Evolutionary conservation across 2,888 invertebrate species (phyloP), one percentile per base, ranked within the genome.

Genomic region (Vesta saturnalis): DNA sequence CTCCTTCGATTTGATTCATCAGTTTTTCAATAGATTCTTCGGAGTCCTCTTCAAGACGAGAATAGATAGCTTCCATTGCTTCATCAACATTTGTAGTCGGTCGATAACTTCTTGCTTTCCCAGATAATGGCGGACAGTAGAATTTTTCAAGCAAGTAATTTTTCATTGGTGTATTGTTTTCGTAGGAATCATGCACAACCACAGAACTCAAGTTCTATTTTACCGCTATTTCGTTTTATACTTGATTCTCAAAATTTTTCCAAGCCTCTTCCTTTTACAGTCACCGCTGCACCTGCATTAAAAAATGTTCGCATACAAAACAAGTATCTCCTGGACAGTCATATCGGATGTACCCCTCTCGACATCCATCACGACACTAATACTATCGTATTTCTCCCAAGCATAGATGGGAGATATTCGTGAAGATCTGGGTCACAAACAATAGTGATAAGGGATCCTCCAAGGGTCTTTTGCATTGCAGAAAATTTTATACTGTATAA

Each of bases 151-250:
- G 30, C 30, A 30, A 10, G 30, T 6, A 30, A 6, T 30, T 6
- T 30, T 30, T 30, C 30, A 30, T 6, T 30, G 30, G 5, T 6
- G 30, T 30, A 6, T 30, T 30, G 30, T 47, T 47, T 47, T 4
- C 5, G 47, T 15, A 47, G 52, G 52, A 3, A 12, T 6, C 19
- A 52, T 52, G 52, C 52, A 52, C 52, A 16, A 52, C 12, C 8
- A 52, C 52, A 16, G 19, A 52, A 16, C 16, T n/a, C n/a, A n/a
- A n/a, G n/a, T n/a, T 52, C 52, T 15, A n/a, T 52, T 16, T 52
- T 52, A 52, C 57, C 21, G 18, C 16, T 10, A 57, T 57, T 57
- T 35, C 21, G 30, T 35, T 57, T 55, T 16, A 57, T 12, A 57
- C 35, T 23, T 35, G 30, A 35, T 35, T 35, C 21, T 35, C 35